Evolutionary conservation across 2,888 invertebrate genomes (phyloP).

Genomic region (Gerris lacustris): DNA sequence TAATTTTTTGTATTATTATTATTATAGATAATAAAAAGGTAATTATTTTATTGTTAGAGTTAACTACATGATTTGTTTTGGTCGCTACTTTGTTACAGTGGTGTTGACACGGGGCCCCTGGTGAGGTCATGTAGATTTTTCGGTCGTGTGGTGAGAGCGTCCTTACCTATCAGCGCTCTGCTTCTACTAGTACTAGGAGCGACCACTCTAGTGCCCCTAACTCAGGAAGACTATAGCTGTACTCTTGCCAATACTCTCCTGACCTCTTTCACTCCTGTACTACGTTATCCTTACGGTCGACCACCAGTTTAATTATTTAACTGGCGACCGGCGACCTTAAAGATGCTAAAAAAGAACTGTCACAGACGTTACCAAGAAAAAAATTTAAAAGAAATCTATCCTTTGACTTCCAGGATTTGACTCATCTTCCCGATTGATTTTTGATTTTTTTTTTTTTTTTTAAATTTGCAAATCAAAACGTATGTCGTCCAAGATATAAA

Average conservation of each 20-base stretch:
- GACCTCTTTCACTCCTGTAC: conserved; percentile 72
- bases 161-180: conserved; percentile 86
- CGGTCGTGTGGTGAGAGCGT: conserved; percentile 78
- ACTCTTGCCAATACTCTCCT: conserved; percentile 73
- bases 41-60: too few relatives aligned
- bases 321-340: conserved; percentile 8
- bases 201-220: conserved; percentile 80
- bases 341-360: too few relatives aligned
- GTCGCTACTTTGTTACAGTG: conserved; percentile 25
- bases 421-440: too few relatives aligned
- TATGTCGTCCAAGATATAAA: too few relatives aligned
- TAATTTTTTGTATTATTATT: too few relatives aligned
- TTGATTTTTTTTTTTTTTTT: too few relatives aligned
- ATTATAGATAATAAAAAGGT: too few relatives aligned
- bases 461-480: too few relatives aligned
- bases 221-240: conserved; percentile 73
- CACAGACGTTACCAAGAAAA: too few relatives aligned
- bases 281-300: conserved; percentile 83
- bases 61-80: too few relatives aligned
- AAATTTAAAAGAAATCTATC: too few relatives aligned
- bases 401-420: too few relatives aligned
- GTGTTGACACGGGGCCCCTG: conserved; percentile 53
- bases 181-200: conserved; percentile 85
- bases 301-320: conserved; percentile 62
- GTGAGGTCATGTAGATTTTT: conserved; percentile 70